phyloP scores from a whole-genome alignment of 2,888 invertebrate species.

The Calameuta pallipes region DNA sequence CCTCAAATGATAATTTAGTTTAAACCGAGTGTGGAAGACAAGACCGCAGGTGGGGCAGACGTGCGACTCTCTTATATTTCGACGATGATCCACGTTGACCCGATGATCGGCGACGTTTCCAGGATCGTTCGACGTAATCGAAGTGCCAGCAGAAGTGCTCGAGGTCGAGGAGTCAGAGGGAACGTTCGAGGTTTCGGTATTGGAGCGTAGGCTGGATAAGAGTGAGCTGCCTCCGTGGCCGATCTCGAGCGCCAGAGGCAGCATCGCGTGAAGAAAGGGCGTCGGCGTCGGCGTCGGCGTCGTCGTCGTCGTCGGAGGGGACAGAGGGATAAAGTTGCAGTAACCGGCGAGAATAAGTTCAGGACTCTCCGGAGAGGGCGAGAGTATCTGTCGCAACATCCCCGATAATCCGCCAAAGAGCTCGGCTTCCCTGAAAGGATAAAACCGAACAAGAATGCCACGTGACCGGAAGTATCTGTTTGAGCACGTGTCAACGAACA shows the following conservation, averaged over 20 bases:
- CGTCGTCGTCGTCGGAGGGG: constrained; percentile 15
- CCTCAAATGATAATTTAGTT: constrained; percentile 60
- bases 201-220: background rate
- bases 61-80: constrained; percentile 52
- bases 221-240: background rate
- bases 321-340: background rate
- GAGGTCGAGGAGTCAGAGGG: too few species aligned
- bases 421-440: constrained; percentile 62
- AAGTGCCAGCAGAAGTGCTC: too few species aligned
- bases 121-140: too few species aligned
- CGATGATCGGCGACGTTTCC: background rate
- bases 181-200: background rate
- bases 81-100: constrained; percentile 45
- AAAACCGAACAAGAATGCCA: constrained; percentile 59
- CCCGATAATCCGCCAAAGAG: constrained; percentile 63
- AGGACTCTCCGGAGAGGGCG: constrained; percentile 58
- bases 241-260: constrained; percentile 48
- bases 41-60: constrained; percentile 58
- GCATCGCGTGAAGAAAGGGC: constrained; percentile 47
- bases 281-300: constrained; percentile 25
- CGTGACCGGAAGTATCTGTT: constrained; percentile 18
- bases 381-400: constrained; percentile 64
- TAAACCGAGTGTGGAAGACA: constrained; percentile 58
- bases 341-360: background rate
- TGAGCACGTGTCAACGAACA: constrained; percentile 1